Evolutionary conservation across 2,888 invertebrate species (phyloP).

Genomic region (Drosophila maculinotata): DNA sequence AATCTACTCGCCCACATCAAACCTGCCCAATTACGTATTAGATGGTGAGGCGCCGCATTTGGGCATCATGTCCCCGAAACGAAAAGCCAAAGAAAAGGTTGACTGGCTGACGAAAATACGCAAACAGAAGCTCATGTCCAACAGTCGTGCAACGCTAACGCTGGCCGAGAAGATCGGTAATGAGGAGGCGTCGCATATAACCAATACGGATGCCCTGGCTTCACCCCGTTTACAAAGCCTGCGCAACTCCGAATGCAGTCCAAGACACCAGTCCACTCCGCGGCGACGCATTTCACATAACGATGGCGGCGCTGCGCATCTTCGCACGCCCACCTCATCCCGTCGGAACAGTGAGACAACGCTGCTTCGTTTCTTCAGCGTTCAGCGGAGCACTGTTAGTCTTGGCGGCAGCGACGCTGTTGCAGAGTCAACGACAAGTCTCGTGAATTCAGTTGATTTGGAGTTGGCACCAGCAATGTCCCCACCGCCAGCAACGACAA

Average conservation of each 20-base stretch:
- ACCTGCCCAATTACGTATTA: constrained; percentile 91
- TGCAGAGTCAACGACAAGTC: constrained; percentile 8
- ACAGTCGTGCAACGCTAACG: constrained; percentile 65
- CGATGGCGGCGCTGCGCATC: constrained; percentile 55
- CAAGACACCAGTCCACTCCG: constrained; percentile 68
- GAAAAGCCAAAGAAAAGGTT: constrained; percentile 87
- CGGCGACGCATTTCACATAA: constrained; percentile 79
- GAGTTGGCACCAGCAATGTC: constrained; percentile 22
- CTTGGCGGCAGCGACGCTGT: constrained; percentile 12
- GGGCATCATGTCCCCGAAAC: constrained; percentile 88
- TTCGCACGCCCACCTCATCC: constrained; percentile 83
- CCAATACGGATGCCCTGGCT: constrained; percentile 54
- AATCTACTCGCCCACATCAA: constrained; percentile 88
- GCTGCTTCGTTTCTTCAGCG: constrained; percentile 83
- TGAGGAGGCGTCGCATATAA: constrained; percentile 41
- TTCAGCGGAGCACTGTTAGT: constrained; percentile 59
- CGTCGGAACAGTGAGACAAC: constrained; percentile 84
- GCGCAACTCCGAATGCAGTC: constrained; percentile 79
- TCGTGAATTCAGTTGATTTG: not conserved
- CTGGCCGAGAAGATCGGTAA: constrained; percentile 78
- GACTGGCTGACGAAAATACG: constrained; percentile 91
- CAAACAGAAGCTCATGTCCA: constrained; percentile 86
- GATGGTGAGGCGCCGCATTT: constrained; percentile 92
- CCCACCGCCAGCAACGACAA: constrained; percentile 2
- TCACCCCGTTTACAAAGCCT: constrained; percentile 83